Base-by-base conservation (phyloP, 2,797 vertebrate genomes). In the Coregonus suidteri region DNA sequence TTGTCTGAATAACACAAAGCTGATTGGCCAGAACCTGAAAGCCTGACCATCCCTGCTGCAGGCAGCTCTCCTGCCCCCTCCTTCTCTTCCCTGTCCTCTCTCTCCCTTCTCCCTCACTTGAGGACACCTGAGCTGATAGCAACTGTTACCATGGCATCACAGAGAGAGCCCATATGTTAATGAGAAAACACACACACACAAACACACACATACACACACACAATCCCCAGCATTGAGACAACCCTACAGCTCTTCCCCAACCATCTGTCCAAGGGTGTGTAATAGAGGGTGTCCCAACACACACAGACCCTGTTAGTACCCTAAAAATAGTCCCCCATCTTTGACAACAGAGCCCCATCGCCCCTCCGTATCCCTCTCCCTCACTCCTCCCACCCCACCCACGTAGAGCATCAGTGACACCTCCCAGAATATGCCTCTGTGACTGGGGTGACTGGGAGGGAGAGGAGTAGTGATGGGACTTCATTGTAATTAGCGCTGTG, bases 131-230 rank as follows among this genome's bases (percentile, higher is more conserved):
- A 47, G 41, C 41, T 47, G 41, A 47, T 47, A 47, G 41, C 41
- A 47, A 47, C 77, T 77, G 79, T 74, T 81, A 75, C 77, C 62
- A 79, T 6, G 47, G 62, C 77, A 25, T 47, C 41, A 47, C 41
- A 47, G 41, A 47, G 41, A 11, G 41, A 47, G 41, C 41, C 41
- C 41, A 47, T 47, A 11, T 47, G 41, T 47, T 47, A 47, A 47
- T 9, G 41, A 47, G 41, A 47, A 47, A 47, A 47, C 34, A 34
- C 34, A 34, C 25, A 35, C 34, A 35, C 34, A 35, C 34, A 35
- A 6, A 41, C 37, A 41, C 37, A 41, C 35, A 35, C 4, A 35
- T 5, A 37, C 4, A 37, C 37, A 7, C 41, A 9, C 41, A 47
- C 41, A 47, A 11, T 47, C 41, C 41, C 7, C 41, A 47, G 41